Evolutionary conservation across 2,113 vertebrate genomes (phyloP).

Genomic region (Megaleporinus macrocephalus): DNA sequence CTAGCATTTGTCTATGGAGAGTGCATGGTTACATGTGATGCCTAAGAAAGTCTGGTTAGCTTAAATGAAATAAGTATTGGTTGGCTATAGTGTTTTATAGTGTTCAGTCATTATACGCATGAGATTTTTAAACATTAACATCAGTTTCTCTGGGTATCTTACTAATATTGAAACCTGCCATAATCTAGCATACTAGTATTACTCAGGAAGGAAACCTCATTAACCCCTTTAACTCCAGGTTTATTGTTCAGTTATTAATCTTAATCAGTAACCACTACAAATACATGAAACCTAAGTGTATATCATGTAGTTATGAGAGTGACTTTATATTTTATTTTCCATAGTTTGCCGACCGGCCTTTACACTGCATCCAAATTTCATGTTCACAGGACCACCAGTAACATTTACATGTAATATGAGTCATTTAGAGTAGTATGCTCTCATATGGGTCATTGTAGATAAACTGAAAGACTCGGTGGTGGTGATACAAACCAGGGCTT

Average conservation of each 20-base stretch:
- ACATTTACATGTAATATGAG: too few relatives aligned
- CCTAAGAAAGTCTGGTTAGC: background rate
- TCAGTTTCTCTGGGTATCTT: background rate
- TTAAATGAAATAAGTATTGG: background rate
- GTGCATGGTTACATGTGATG: too few relatives aligned
- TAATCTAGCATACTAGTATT: background rate
- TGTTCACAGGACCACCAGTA: too few relatives aligned
- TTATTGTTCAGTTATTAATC: background rate
- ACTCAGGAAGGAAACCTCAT: background rate
- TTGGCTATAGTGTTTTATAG: constrained; percentile 9
- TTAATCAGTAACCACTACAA: background rate
- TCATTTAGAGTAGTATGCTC: too few relatives aligned
- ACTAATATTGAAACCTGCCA: background rate
- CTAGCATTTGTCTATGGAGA: too few relatives aligned
- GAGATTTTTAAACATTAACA: background rate
- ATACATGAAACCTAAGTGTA: background rate
- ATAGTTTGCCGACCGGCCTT: too few relatives aligned
- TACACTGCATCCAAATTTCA: too few relatives aligned
- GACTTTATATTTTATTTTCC: too few relatives aligned
- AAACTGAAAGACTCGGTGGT: too few relatives aligned
- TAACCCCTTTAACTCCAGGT: background rate
- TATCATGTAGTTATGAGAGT: background rate
- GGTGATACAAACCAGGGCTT: too few relatives aligned
- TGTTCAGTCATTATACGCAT: background rate
- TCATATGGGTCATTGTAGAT: too few relatives aligned